Conservation (phyloP, 1,140 invertebrate genomes). For the Proctacanthus coquilletti region DNA sequence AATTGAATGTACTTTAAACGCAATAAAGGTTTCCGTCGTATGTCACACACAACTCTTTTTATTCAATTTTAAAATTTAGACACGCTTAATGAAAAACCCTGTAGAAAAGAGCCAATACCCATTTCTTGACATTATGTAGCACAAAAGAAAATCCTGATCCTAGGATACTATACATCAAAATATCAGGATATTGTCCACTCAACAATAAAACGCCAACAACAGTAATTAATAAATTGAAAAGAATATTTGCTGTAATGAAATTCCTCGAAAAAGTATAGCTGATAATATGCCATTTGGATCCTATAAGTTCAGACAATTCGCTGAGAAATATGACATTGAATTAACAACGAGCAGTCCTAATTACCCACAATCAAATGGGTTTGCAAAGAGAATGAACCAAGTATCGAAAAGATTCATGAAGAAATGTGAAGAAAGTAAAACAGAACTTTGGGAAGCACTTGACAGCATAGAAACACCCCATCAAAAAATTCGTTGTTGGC, state of each 20-base stretch:
- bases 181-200: slow-evolving; percentile 15
- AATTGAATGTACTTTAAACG: no score
- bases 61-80: no score
- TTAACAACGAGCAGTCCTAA: slow-evolving; percentile 13
- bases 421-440: slow-evolving; percentile 11
- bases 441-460: slow-evolving; percentile 7
- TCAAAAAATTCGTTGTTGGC: slow-evolving; percentile 6
- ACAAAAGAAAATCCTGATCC: slow-evolving; percentile 15
- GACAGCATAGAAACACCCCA: slow-evolving; percentile 9
- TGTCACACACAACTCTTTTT: no score
- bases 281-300: slow-evolving; percentile 18
- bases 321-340: slow-evolving; percentile 12
- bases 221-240: slow-evolving; percentile 12
- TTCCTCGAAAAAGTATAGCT: slow-evolving; percentile 12
- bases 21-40: no score
- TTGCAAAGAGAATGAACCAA: slow-evolving; percentile 15
- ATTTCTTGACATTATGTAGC: no score
- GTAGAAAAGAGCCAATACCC: no score
- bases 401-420: slow-evolving; percentile 16
- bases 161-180: slow-evolving; percentile 19
- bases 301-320: slow-evolving; percentile 13
- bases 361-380: slow-evolving; percentile 17
- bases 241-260: slow-evolving; percentile 15
- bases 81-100: no score
- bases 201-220: slow-evolving; percentile 10